Evolutionary conservation across 2,888 invertebrate species (phyloP).

Genomic region (Balanococcus diminutus): DNA sequence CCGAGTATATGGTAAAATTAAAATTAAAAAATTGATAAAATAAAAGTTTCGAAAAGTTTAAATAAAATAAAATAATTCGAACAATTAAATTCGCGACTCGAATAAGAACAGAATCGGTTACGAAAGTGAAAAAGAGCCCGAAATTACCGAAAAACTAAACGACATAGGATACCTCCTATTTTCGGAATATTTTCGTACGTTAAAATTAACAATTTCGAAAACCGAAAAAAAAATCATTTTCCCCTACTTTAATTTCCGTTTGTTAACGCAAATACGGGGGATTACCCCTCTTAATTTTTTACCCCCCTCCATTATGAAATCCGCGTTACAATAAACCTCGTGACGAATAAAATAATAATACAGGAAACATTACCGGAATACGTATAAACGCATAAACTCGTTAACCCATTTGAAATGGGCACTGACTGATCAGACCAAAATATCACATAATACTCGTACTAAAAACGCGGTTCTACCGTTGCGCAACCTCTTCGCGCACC

Average conservation of each 20-base stretch:
- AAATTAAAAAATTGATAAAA: background rate
- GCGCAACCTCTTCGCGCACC: conserved; percentile 51
- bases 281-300: conserved; percentile 51
- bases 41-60: background rate
- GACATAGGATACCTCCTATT: conserved; percentile 43
- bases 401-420: conserved; percentile 55
- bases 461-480: conserved; percentile 43
- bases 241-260: conserved; percentile 54
- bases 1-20: background rate
- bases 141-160: conserved; percentile 44
- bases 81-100: conserved; percentile 22
- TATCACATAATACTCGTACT: conserved; percentile 51
- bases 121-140: conserved; percentile 1
- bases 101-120: background rate
- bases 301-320: conserved; percentile 46
- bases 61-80: background rate
- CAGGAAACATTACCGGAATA: conserved; percentile 53
- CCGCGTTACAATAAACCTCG: conserved; percentile 52
- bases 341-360: conserved; percentile 53
- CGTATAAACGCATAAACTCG: conserved; percentile 50
- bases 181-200: conserved; percentile 52
- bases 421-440: conserved; percentile 51
- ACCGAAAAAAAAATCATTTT: conserved; percentile 49
- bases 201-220: conserved; percentile 53
- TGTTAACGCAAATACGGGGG: conserved; percentile 44